Percentiles rank a stretch among this genome's conserved stretches.
Conservation (phyloP, 2,113 vertebrate species). For the Pantherophis guttatus region DNA sequence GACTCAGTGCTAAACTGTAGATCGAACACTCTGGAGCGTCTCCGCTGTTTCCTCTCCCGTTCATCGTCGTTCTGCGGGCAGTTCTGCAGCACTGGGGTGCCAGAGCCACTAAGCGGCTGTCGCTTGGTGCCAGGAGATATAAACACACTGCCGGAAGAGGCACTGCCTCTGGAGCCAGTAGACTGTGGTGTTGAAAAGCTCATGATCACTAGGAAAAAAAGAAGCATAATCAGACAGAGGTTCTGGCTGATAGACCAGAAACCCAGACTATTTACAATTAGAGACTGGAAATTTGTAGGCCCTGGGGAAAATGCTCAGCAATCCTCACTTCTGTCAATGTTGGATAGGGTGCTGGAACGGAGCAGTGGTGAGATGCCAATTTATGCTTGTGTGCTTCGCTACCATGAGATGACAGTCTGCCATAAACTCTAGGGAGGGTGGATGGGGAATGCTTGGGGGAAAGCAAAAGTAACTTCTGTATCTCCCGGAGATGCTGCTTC, state of each 20-base stretch:
- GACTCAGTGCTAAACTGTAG: slow-evolving; percentile 76
- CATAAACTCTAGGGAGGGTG: too few species aligned
- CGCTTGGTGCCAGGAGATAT: slow-evolving; percentile 59
- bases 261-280: neutral
- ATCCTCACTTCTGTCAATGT: neutral
- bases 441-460: too few species aligned
- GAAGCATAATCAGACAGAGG: neutral
- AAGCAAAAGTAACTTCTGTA: too few species aligned
- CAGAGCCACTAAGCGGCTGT: slow-evolving; percentile 42
- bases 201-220: slow-evolving; percentile 16
- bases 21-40: slow-evolving; percentile 81
- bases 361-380: neutral
- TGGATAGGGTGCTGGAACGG: neutral
- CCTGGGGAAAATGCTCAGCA: neutral
- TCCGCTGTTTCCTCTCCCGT: slow-evolving; percentile 80
- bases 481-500: too few species aligned
- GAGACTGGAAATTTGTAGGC: neutral
- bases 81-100: slow-evolving; percentile 74
- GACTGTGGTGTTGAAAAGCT: slow-evolving; percentile 28
- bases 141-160: slow-evolving; percentile 28
- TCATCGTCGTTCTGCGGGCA: slow-evolving; percentile 90
- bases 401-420: too few species aligned
- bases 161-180: neutral
- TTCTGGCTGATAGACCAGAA: neutral
- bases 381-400: too few species aligned